Conservation (phyloP, 2,888 invertebrate species). For the Seira ritae region DNA sequence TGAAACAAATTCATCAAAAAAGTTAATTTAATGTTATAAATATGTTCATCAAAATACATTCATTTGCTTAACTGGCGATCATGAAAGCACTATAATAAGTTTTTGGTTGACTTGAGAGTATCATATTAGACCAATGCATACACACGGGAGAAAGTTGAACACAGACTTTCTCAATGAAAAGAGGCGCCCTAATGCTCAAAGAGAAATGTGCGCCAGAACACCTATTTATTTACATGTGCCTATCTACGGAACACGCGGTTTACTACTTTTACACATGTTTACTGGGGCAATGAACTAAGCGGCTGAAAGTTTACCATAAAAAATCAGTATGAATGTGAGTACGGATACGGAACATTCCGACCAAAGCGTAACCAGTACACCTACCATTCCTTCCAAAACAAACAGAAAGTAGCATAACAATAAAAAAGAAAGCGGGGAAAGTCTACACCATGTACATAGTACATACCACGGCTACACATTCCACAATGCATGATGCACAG, state of each 20-base stretch:
- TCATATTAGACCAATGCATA: neutral
- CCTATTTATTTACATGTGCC: constrained; percentile 27
- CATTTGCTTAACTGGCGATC: no score
- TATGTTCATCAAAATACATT: constrained; percentile 13
- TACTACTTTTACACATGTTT: neutral
- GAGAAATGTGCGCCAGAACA: constrained; percentile 14
- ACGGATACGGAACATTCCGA: constrained; percentile 43
- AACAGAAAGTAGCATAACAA: neutral
- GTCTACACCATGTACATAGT: neutral
- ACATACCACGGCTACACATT: neutral
- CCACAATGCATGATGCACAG: neutral
- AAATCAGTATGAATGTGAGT: neutral
- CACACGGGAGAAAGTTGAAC: neutral
- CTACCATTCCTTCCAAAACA: constrained; percentile 31
- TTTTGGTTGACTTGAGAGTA: no score
- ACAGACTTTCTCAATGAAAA: neutral
- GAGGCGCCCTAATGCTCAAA: neutral
- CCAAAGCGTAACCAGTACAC: constrained; percentile 59
- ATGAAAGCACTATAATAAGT: no score
- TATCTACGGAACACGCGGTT: constrained; percentile 45
- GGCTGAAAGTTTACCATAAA: constrained; percentile 4
- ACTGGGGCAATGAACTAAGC: constrained; percentile 46
- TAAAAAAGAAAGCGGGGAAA: neutral
- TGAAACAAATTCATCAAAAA: constrained; percentile 1
- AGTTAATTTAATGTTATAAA: constrained; percentile 3